A percentile compares a stretch with the other conserved stretches of the same genome.
phyloP scores from a whole-genome alignment of 2,888 invertebrate species.

The Theretra japonica region DNA sequence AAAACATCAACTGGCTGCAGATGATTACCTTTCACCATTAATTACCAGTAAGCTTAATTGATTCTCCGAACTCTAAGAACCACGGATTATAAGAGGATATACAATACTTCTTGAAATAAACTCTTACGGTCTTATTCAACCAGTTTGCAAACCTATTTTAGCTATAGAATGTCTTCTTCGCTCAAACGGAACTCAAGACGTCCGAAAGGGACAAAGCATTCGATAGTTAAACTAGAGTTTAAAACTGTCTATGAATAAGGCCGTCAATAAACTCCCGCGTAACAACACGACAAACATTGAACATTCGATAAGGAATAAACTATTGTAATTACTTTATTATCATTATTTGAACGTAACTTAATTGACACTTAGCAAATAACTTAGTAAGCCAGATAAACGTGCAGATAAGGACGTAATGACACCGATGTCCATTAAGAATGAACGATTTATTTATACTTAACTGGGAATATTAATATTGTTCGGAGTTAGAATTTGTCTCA shows the following conservation, averaged over 20 bases:
- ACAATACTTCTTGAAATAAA: not conserved
- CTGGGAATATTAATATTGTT: not conserved
- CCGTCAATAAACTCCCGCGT: no score
- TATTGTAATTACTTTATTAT: constrained; percentile 12
- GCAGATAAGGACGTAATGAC: constrained; percentile 3
- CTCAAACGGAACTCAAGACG: no score
- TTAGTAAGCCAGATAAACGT: not conserved
- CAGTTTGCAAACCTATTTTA: no score
- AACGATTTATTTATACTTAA: not conserved
- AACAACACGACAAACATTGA: not conserved
- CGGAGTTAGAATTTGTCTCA: no score
- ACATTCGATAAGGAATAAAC: not conserved
- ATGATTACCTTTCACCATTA: not conserved
- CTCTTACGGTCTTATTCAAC: no score
- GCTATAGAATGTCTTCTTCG: no score
- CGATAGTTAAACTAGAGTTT: no score
- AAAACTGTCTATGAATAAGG: no score
- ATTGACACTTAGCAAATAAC: constrained; percentile 14
- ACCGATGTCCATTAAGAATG: not conserved
- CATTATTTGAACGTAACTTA: constrained; percentile 7
- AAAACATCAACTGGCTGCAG: not conserved
- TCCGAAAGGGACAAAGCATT: no score
- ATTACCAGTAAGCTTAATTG: no score
- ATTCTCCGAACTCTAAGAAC: no score
- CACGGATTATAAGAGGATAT: no score